Evolutionary conservation across 2,888 invertebrate species (phyloP).

Genomic region (Netelia inedita): DNA sequence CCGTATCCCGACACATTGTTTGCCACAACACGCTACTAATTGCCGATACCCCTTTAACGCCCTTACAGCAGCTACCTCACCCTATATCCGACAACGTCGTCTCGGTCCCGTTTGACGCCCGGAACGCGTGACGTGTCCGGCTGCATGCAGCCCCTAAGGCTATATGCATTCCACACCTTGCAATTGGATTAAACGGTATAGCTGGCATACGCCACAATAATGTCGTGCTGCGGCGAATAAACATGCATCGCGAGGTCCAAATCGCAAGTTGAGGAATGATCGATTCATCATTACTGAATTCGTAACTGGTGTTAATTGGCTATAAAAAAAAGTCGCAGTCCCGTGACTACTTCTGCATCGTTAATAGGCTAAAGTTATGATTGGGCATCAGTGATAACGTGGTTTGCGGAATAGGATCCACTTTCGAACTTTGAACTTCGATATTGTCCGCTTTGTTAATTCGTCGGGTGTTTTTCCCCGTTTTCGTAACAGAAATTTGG

Average conservation of each 20-base stretch:
- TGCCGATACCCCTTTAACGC: constrained; percentile 82
- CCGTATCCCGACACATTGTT: constrained; percentile 74
- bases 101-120: constrained; percentile 56
- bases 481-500: too few species aligned
- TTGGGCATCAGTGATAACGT: background rate
- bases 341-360: background rate
- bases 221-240: background rate
- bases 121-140: constrained; percentile 62
- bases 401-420: background rate
- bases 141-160: constrained; percentile 30
- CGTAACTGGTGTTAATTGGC: background rate
- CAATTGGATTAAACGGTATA: constrained; percentile 1
- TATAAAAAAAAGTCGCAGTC: background rate
- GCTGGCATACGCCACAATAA: constrained; percentile 13
- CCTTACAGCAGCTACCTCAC: constrained; percentile 53
- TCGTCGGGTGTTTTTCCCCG: too few species aligned
- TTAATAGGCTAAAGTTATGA: background rate
- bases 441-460: too few species aligned
- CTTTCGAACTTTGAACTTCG: too few species aligned
- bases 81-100: background rate
- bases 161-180: constrained; percentile 50
- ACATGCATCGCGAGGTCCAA: background rate
- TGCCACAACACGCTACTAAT: constrained; percentile 81
- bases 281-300: background rate
- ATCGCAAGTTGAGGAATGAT: background rate